Percentiles rank a stretch among this genome's conserved stretches.
These are phyloP conservation scores for Stenoptilia bipunctidactyla DNA, from an alignment of 2,888 invertebrate genomes.

Conservation along the genomic window DNA sequence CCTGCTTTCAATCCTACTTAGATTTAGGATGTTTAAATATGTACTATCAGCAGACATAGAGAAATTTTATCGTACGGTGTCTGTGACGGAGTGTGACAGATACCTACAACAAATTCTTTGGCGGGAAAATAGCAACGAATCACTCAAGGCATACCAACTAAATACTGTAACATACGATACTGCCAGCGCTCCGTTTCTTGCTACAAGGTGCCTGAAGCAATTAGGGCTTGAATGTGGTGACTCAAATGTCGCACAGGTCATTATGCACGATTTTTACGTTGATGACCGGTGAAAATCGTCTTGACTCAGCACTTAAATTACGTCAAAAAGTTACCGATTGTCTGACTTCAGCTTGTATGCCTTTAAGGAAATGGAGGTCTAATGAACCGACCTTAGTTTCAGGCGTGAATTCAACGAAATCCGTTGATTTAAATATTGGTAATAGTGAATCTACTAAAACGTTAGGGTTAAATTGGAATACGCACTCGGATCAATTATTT, in stretches of 20 bases:
- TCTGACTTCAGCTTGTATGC: conserved; percentile 16
- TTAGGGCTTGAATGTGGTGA: conserved; percentile 16
- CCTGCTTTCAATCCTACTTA: conserved; percentile 7
- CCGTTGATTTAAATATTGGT: conserved; percentile 12
- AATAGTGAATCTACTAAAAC: conserved; percentile 8
- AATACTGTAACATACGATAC: conserved; percentile 18
- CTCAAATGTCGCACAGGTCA: conserved; percentile 11
- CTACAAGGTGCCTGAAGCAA: conserved; percentile 17
- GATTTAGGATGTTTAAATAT: conserved; percentile 9
- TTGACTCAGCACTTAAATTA: conserved; percentile 7
- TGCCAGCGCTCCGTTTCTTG: conserved; percentile 19
- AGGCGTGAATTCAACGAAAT: conserved; percentile 4
- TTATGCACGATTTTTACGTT: conserved; percentile 20
- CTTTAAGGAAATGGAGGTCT: conserved; percentile 18
- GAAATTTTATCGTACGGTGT: conserved; percentile 13
- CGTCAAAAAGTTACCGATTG: conserved; percentile 9
- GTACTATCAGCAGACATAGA: conserved; percentile 13
- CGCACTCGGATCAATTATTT: conserved; percentile 9
- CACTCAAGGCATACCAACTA: conserved; percentile 8
- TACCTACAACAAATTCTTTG: conserved; percentile 8
- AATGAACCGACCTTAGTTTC: conserved; percentile 14
- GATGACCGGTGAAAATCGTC: conserved; percentile 15
- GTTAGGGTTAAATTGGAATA: conserved; percentile 15
- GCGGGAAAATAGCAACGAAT: conserved; percentile 9
- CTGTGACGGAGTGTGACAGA: conserved; percentile 1